Conservation (phyloP, 2,113 vertebrate species). For the Microtus montanus region DNA sequence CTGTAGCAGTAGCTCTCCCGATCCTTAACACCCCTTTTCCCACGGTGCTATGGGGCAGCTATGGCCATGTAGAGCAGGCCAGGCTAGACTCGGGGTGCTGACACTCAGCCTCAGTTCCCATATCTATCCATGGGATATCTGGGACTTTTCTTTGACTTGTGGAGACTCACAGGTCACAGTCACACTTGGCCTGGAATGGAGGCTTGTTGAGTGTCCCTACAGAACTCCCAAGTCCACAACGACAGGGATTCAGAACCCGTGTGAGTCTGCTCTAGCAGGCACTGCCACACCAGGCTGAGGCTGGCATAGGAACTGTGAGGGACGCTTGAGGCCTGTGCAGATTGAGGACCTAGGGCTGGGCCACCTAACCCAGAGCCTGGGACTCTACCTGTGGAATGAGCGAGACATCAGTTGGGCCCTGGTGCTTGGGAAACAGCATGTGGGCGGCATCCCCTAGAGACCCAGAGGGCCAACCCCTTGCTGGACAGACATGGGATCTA, state of each 20-base stretch:
- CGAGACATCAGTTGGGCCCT: fast-evolving
- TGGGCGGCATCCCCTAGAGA: neutral
- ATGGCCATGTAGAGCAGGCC: neutral
- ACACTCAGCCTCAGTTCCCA: neutral
- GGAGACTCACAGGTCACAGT: neutral
- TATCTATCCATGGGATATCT: fast-evolving
- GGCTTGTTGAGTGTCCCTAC: neutral
- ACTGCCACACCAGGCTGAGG: fast-evolving
- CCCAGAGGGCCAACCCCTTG: neutral
- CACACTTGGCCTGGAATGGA: neutral
- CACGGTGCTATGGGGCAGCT: fast-evolving
- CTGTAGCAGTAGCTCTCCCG: neutral
- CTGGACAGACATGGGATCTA: neutral
- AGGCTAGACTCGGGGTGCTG: neutral
- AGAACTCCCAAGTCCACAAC: neutral
- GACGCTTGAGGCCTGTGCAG: neutral
- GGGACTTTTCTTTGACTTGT: neutral
- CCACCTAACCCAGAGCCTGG: neutral
- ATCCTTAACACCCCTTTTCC: neutral
- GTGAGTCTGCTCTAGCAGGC: too few species aligned
- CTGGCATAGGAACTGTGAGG: neutral
- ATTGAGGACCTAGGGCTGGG: neutral
- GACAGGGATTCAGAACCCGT: neutral
- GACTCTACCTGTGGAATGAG: neutral
- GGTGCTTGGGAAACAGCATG: too few species aligned